phyloP scores from a whole-genome alignment of 2,113 vertebrate genomes.

The Oryzias woworae region DNA sequence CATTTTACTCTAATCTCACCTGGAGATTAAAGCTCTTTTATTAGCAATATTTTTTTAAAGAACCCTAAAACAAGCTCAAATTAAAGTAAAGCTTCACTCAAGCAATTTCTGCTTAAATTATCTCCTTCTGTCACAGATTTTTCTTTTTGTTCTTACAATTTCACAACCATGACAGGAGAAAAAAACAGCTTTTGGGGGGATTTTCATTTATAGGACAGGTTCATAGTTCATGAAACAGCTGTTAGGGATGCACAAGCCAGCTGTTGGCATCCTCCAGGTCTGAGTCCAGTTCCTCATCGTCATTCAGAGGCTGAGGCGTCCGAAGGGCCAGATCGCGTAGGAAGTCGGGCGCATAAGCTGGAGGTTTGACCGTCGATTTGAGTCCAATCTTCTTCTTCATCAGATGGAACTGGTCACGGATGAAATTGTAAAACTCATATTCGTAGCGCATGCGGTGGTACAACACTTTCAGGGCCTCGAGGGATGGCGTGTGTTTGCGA shows the following conservation, averaged over 20 bases:
- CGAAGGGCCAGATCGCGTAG: constrained; percentile 83
- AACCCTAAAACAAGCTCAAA: constrained; percentile 47
- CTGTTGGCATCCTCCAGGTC: constrained; percentile 78
- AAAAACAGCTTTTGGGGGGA: no score
- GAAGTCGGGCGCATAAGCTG: constrained; percentile 77
- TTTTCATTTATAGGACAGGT: background rate
- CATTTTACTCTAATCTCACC: constrained; percentile 62
- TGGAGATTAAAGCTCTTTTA: constrained; percentile 54
- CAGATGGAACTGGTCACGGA: constrained; percentile 95
- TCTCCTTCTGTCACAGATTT: constrained; percentile 43
- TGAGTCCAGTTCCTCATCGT: constrained; percentile 89
- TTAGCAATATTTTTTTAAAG: background rate
- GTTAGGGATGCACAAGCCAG: constrained; percentile 78
- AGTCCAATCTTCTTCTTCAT: constrained; percentile 95
- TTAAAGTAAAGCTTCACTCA: constrained; percentile 45
- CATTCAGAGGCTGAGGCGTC: constrained; percentile 87
- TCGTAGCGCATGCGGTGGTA: constrained; percentile 96
- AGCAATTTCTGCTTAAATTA: constrained; percentile 37
- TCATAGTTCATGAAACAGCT: constrained; percentile 9
- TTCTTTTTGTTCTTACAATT: constrained; percentile 4
- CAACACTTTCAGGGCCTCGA: constrained; percentile 91
- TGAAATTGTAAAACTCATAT: constrained; percentile 96
- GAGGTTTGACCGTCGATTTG: constrained; percentile 76
- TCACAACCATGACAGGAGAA: background rate
- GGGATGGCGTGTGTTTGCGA: constrained; percentile 90